Conservation (phyloP, 1,140 invertebrate genomes). For the Lamellibrachia luymesi region DNA sequence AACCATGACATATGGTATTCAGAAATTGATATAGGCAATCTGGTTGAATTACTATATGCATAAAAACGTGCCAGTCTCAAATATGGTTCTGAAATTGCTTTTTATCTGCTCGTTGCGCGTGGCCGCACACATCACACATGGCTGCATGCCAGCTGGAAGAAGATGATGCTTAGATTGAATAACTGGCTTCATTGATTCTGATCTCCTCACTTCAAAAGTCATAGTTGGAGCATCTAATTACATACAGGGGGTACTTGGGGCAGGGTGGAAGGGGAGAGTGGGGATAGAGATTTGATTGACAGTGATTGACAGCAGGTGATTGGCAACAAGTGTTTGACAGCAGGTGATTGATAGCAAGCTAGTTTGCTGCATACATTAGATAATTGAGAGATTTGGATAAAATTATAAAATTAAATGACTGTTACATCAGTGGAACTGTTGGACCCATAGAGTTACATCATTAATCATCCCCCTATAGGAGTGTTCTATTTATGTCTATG, state of each 20-base stretch:
- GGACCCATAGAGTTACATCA: too few species aligned
- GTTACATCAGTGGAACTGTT: too few species aligned
- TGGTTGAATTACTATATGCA: background rate
- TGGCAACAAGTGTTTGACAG: too few species aligned
- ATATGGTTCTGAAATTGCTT: conserved; percentile 5
- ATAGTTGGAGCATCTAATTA: background rate
- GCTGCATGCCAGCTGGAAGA: background rate
- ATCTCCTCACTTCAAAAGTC: background rate
- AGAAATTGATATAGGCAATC: background rate
- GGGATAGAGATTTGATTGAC: too few species aligned
- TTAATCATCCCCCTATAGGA: too few species aligned
- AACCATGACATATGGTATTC: background rate
- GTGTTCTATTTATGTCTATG: too few species aligned
- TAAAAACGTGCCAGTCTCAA: background rate
- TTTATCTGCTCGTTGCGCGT: background rate
- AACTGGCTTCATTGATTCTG: background rate
- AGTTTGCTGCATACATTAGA: background rate
- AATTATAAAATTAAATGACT: background rate
- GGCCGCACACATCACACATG: background rate
- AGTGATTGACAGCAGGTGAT: too few species aligned
- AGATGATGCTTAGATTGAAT: conserved; percentile 1
- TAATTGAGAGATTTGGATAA: background rate
- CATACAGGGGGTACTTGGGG: background rate
- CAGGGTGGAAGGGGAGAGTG: background rate
- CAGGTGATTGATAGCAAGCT: too few species aligned